Evolutionary conservation across 2,888 invertebrate genomes (phyloP).

Genomic region (Cordylochernes scorpioides): DNA sequence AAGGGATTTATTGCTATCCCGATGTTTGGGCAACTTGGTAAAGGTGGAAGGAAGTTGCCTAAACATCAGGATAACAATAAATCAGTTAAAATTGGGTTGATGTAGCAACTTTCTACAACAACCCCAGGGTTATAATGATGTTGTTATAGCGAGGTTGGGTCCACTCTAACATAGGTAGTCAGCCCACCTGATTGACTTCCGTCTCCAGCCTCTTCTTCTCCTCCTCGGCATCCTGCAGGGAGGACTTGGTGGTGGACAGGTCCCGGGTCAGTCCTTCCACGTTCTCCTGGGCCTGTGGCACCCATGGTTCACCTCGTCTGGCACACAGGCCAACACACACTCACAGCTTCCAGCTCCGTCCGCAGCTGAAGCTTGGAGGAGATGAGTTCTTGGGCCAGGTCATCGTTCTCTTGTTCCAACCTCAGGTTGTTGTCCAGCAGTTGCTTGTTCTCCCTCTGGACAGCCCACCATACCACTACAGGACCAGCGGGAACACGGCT

Average conservation of each 20-base stretch:
- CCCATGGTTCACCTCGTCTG: background rate
- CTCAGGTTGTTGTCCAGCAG: constrained; percentile 28
- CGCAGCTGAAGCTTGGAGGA: constrained; percentile 28
- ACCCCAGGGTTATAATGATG: background rate
- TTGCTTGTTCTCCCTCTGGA: constrained; percentile 24
- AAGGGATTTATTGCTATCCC: too few species aligned
- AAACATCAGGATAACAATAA: too few species aligned
- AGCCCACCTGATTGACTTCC: constrained; percentile 27
- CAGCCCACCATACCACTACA: too few species aligned
- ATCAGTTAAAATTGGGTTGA: too few species aligned
- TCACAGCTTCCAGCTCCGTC: constrained; percentile 18
- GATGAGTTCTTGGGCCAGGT: constrained; percentile 30
- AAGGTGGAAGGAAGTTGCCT: too few species aligned
- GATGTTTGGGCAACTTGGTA: too few species aligned
- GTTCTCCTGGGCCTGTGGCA: constrained; percentile 24
- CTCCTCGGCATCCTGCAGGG: constrained; percentile 40
- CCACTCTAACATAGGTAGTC: too few species aligned
- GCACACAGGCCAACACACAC: background rate
- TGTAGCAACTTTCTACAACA: too few species aligned
- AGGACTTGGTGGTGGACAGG: constrained; percentile 21
- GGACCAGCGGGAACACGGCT: too few species aligned
- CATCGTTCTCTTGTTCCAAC: constrained; percentile 32
- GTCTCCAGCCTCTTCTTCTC: constrained; percentile 38
- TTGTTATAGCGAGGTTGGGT: background rate
- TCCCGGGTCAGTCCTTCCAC: constrained; percentile 23